phyloP scores from a whole-genome alignment of 2,888 invertebrate genomes.

The Torymus tubicola region DNA sequence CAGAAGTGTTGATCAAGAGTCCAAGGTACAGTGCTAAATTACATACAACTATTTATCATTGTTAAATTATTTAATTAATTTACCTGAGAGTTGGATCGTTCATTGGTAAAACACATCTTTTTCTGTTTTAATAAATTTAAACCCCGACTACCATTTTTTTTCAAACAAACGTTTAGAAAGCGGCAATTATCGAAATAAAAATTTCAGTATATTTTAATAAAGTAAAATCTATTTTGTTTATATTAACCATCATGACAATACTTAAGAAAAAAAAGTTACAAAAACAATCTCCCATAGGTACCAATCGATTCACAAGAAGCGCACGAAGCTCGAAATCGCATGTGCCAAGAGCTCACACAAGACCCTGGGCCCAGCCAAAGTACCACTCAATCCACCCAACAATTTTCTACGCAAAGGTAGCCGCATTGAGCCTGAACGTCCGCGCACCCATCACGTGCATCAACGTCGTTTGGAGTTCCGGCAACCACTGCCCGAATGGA shows the following conservation, averaged over 20 bases:
- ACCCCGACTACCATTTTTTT: no score
- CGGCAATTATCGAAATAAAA: no score
- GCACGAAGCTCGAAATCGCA: conserved; percentile 55
- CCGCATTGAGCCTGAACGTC: not conserved
- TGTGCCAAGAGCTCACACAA: conserved; percentile 63
- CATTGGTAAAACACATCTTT: no score
- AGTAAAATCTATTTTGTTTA: not conserved
- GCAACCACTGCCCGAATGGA: conserved; percentile 62
- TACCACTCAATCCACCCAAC: conserved; percentile 58
- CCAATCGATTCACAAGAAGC: conserved; percentile 61
- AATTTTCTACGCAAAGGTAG: conserved; percentile 63
- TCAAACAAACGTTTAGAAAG: no score
- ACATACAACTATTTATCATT: conserved; percentile 15
- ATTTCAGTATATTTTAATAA: no score
- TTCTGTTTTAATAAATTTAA: no score
- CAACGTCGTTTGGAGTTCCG: conserved; percentile 61
- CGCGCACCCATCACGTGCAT: conserved; percentile 59
- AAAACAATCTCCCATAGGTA: conserved; percentile 56
- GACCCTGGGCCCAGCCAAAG: conserved; percentile 62
- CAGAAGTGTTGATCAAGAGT: conserved; percentile 49
- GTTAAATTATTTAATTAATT: conserved; percentile 5
- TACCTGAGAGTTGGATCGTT: no score
- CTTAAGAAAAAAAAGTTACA: no score
- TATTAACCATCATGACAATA: no score
- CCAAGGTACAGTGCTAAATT: conserved; percentile 54